Percentiles rank a stretch among this genome's conserved stretches.
These are phyloP conservation scores for Latrodectus hesperus DNA, from an alignment of 2,888 invertebrate species.

Conservation along the genomic window DNA sequence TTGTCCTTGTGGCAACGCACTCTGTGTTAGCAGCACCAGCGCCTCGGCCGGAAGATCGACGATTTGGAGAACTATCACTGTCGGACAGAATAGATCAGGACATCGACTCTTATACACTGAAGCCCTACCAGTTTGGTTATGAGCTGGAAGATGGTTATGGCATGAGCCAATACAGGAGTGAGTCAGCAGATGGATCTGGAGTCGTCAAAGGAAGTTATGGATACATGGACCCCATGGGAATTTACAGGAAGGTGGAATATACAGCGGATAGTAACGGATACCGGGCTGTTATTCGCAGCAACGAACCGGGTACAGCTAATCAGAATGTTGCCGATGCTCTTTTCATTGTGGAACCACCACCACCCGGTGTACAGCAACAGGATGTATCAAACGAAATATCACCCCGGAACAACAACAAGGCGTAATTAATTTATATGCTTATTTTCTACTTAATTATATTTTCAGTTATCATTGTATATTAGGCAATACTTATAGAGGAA, in stretches of 20 bases:
- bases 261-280: slow-evolving; percentile 59
- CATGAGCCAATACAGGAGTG: slow-evolving; percentile 58
- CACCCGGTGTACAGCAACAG: slow-evolving; percentile 37
- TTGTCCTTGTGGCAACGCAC: neutral
- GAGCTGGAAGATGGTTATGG: slow-evolving; percentile 56
- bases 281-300: slow-evolving; percentile 49
- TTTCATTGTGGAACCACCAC: slow-evolving; percentile 59
- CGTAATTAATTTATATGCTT: neutral
- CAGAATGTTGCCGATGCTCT: slow-evolving; percentile 62
- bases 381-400: slow-evolving; percentile 40
- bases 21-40: neutral
- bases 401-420: slow-evolving; percentile 40
- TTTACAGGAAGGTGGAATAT: slow-evolving; percentile 60
- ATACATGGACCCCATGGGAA: slow-evolving; percentile 55
- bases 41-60: slow-evolving; percentile 18
- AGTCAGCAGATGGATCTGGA: slow-evolving; percentile 55
- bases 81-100: slow-evolving; percentile 22
- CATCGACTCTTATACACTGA: slow-evolving; percentile 12
- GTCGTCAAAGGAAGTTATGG: slow-evolving; percentile 62
- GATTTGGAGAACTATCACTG: neutral
- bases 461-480: too few relatives aligned
- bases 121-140: slow-evolving; percentile 57
- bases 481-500: too few relatives aligned
- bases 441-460: too few relatives aligned
- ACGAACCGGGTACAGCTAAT: slow-evolving; percentile 60